Conservation (phyloP, 2,797 vertebrate genomes). For the Nyctalus aviator region DNA sequence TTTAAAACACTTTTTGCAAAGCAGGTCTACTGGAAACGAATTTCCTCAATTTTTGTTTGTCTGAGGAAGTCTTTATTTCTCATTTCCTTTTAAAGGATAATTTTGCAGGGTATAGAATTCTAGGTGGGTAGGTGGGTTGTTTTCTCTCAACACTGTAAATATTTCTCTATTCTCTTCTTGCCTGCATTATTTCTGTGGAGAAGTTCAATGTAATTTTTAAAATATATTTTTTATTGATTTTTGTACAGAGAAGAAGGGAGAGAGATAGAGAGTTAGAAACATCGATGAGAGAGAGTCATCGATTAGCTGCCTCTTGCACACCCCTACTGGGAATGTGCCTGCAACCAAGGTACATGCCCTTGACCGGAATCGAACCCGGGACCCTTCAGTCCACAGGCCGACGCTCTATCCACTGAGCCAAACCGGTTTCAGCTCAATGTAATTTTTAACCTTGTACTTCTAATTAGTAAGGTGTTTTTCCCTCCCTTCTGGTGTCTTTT, state of each 20-base stretch:
- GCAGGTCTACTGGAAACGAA: not conserved
- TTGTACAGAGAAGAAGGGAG: too few species aligned
- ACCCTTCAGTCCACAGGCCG: too few species aligned
- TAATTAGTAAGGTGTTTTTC: not conserved
- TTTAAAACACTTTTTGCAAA: slow-evolving; percentile 12
- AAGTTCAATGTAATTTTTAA: slow-evolving; percentile 1
- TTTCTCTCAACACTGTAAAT: not conserved
- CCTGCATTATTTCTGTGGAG: not conserved
- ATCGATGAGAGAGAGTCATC: too few species aligned
- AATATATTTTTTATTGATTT: too few species aligned
- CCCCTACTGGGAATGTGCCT: too few species aligned
- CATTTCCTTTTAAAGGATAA: not conserved
- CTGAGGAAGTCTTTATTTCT: not conserved
- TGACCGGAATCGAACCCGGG: too few species aligned
- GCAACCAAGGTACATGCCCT: too few species aligned
- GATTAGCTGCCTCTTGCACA: too few species aligned
- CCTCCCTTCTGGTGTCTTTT: not conserved
- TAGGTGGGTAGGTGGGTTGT: not conserved
- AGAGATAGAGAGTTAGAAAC: too few species aligned
- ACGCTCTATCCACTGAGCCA: too few species aligned
- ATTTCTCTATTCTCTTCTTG: not conserved
- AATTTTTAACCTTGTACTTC: not conserved
- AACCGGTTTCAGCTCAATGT: not conserved
- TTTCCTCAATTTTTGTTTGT: slow-evolving; percentile 23
- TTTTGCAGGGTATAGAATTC: slow-evolving; percentile 8